Base-by-base conservation (phyloP, 2,113 vertebrate genomes). In the Aegotheles bennettii region DNA sequence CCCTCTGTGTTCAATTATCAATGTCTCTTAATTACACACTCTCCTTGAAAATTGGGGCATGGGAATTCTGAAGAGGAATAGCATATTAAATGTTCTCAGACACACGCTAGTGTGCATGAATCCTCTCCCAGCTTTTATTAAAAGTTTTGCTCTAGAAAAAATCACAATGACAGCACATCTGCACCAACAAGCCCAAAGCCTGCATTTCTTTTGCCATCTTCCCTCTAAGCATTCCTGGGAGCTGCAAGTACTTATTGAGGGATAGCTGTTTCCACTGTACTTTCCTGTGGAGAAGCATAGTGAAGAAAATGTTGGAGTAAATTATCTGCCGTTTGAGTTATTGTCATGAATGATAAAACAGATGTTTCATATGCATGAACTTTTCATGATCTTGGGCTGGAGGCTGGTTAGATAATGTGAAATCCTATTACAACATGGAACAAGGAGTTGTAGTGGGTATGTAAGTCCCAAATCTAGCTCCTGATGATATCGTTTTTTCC, bases 331-430 rank as follows among this genome's bases (percentile, higher is more conserved):
- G 11, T 80, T 93, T 88, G 93, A 97, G 23, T 94, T 94, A 90
- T 38, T 94, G 71, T 86, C 50, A 74, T 88, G 75, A 97, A 80
- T 90, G 85, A 59, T 77, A 90, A 85, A 95, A 57, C 92, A 96
- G 82, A 95, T 91, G 90, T 93, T 93, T 80, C 68, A 63, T 28
- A 80, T 23, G 35, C 50, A 63, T 95, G 91, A 95, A 91, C 89
- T 95, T 95, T 70, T 95, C 93, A 77, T 85, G 93, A 88, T 93
- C 87, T 80, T 88, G 84, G 28, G 35, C 81, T 85, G 48, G 18
- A 91, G 75, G 38, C 82, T 86, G 65, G n/a, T 10, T 51, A 80
- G 65, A 82, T 91, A 87, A 83, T 74, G 17, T 85, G 64, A 83
- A 91, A 91, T 90, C 68, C 70, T 75, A 82, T 87, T 95, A 90